A percentile compares a stretch with the other conserved stretches of the same genome.
phyloP scores from a whole-genome alignment of 2,797 vertebrate species.

The Gallinago solitaria region DNA sequence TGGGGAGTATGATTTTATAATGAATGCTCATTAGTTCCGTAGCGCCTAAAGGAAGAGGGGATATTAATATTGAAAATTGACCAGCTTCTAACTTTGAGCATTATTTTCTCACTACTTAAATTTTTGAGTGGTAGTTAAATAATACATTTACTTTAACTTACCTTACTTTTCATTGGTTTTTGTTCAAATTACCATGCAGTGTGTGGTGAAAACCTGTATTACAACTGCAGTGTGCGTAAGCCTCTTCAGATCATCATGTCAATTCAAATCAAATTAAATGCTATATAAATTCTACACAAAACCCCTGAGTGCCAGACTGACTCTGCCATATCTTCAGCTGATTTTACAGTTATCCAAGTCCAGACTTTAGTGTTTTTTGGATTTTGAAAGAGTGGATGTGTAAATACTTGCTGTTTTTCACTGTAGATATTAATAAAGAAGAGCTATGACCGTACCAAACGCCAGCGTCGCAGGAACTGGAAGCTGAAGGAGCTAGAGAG shows the following conservation, averaged over 20 bases:
- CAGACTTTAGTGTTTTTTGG: background rate
- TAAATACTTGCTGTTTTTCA: background rate
- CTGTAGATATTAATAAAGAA: conserved; percentile 95
- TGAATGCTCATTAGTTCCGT: accelerated
- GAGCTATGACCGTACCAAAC: conserved; percentile 88
- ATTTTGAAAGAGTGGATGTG: background rate
- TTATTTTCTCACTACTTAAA: background rate
- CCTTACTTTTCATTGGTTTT: background rate
- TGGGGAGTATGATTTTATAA: background rate
- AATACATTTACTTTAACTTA: background rate
- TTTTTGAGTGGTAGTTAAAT: background rate
- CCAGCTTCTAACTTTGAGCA: background rate
- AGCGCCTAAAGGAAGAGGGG: background rate
- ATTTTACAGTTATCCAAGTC: background rate
- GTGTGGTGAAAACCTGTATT: background rate
- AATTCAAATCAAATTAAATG: background rate
- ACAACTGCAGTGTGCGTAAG: accelerated
- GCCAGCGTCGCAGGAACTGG: conserved; percentile 93
- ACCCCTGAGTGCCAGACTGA: background rate
- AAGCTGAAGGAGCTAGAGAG: conserved; percentile 89
- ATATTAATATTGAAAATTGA: background rate
- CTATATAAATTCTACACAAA: accelerated
- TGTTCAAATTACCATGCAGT: background rate
- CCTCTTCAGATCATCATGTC: background rate
- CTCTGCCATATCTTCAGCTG: background rate